These are phyloP conservation scores for Mimas tiliae DNA, from an alignment of 2,888 invertebrate genomes.

Conservation along the genomic window DNA sequence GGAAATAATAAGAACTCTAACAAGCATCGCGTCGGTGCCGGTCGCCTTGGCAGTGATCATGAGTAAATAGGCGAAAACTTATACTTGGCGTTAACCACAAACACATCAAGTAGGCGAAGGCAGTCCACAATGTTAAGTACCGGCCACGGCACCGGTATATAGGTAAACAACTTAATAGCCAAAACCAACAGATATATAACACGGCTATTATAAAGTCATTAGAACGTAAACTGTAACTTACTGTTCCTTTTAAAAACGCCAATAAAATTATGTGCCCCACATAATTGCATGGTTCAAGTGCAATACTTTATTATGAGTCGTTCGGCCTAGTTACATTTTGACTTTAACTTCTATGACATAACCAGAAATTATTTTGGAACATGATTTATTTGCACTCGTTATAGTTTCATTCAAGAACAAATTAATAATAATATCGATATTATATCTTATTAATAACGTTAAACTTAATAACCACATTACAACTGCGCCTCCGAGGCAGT, in stretches of 20 bases:
- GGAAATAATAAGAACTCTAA: conserved; percentile 41
- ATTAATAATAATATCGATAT: no score
- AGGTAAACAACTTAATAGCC: conserved; percentile 5
- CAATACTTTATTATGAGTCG: conserved; percentile 1
- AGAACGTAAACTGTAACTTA: neutral
- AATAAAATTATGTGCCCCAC: neutral
- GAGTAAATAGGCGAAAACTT: conserved; percentile 35
- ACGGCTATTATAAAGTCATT: conserved; percentile 2
- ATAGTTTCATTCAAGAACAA: neutral
- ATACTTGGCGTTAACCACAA: conserved; percentile 3
- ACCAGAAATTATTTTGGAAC: neutral
- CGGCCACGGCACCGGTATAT: neutral
- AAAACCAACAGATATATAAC: conserved; percentile 10
- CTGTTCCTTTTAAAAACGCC: neutral
- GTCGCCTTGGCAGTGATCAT: conserved; percentile 46
- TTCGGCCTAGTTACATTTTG: conserved; percentile 6
- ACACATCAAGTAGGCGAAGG: conserved; percentile 29
- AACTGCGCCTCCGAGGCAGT: no score
- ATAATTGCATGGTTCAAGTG: conserved; percentile 21
- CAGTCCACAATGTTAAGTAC: conserved; percentile 26
- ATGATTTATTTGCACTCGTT: neutral
- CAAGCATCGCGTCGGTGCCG: neutral
- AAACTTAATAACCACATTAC: no score
- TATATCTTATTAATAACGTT: no score
- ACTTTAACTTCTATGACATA: neutral